Evolutionary conservation across 2,888 invertebrate species (phyloP).

Genomic region (Ferrisia virgata): DNA sequence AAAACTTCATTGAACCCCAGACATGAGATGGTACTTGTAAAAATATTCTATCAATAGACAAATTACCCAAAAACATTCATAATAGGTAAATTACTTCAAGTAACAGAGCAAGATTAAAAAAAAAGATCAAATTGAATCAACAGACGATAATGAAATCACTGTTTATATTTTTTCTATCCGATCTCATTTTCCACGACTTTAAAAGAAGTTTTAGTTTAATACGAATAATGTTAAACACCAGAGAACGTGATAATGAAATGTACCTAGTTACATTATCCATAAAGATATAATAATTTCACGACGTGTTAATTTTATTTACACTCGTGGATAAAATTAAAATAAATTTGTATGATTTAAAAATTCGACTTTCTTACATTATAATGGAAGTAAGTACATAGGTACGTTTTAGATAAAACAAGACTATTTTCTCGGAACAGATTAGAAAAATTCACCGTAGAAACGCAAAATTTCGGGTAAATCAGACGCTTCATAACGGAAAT

Average conservation of each 20-base stretch:
- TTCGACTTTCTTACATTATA: not conserved
- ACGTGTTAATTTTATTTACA: not conserved
- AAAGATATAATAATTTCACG: constrained; percentile 9
- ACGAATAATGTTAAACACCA: not conserved
- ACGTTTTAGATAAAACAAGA: not conserved
- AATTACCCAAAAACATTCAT: too few relatives aligned
- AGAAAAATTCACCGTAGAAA: constrained; percentile 3
- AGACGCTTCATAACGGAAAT: not conserved
- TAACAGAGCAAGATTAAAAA: too few relatives aligned
- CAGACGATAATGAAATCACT: not conserved
- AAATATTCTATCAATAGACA: too few relatives aligned
- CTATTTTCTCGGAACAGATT: not conserved
- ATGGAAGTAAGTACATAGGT: too few relatives aligned
- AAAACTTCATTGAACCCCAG: too few relatives aligned
- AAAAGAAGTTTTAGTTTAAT: not conserved
- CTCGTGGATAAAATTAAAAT: not conserved
- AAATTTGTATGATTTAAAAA: constrained; percentile 31
- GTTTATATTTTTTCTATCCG: not conserved
- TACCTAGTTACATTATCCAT: not conserved
- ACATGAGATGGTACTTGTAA: too few relatives aligned
- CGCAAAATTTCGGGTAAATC: constrained; percentile 8
- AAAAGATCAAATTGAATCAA: not conserved
- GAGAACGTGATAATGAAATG: not conserved
- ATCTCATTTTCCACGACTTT: not conserved
- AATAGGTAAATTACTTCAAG: too few relatives aligned